A percentile compares a stretch with the other conserved stretches of the same genome.
Evolutionary conservation across 1,140 invertebrate species (phyloP).

Genomic region (Drosophila subpulchrella): DNA sequence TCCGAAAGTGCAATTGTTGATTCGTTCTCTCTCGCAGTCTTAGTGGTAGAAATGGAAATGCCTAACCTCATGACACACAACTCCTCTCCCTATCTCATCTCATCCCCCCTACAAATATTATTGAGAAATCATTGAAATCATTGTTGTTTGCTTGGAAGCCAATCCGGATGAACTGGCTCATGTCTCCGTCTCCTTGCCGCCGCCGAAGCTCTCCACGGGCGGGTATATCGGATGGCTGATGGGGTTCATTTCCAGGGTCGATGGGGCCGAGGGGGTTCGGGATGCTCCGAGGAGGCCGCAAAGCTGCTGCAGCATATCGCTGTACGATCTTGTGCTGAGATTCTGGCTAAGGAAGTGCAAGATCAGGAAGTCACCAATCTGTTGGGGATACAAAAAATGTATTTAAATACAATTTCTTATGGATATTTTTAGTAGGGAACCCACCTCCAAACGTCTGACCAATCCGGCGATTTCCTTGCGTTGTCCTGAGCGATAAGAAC

Average conservation of each 20-base stretch:
- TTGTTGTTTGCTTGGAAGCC: slow-evolving; percentile 42
- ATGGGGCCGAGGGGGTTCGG: slow-evolving; percentile 92
- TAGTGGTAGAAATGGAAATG: slow-evolving; percentile 44
- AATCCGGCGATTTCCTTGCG: slow-evolving; percentile 89
- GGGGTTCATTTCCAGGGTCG: slow-evolving; percentile 92
- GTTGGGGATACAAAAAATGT: neutral
- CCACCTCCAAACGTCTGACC: slow-evolving; percentile 91
- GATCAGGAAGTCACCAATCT: slow-evolving; percentile 94
- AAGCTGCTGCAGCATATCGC: slow-evolving; percentile 89
- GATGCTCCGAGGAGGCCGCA: slow-evolving; percentile 87
- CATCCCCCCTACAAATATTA: slow-evolving; percentile 70
- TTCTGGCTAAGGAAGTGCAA: slow-evolving; percentile 93
- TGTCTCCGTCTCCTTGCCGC: slow-evolving; percentile 92
- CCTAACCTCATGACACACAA: slow-evolving; percentile 52
- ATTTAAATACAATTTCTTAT: neutral
- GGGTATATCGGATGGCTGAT: slow-evolving; percentile 88
- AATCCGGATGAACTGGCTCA: slow-evolving; percentile 81
- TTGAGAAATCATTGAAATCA: slow-evolving; percentile 83
- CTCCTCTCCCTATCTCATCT: slow-evolving; percentile 32
- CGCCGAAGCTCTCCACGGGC: slow-evolving; percentile 89
- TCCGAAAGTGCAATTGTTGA: slow-evolving; percentile 30
- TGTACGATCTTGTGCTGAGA: slow-evolving; percentile 91
- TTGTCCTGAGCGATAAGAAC: slow-evolving; percentile 90
- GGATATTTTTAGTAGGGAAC: neutral
- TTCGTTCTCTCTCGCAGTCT: slow-evolving; percentile 38